phyloP scores from a whole-genome alignment of 1,140 invertebrate species.

The Hyles vespertilio region DNA sequence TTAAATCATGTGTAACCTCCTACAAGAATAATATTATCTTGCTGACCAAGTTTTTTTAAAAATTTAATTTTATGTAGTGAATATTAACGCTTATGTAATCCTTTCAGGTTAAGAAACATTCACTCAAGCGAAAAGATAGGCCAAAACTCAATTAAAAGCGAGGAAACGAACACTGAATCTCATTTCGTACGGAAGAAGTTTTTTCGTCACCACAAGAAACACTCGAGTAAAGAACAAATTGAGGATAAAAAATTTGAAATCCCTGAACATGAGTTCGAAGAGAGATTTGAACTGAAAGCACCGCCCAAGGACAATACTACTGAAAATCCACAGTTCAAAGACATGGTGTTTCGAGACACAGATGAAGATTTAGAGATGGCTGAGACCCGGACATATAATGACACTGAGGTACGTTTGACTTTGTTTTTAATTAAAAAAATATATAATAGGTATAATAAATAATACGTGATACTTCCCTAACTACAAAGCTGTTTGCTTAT shows the following conservation, averaged over 20 bases:
- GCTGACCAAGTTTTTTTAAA: no score
- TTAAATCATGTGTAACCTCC: no score
- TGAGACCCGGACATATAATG: slow-evolving; percentile 48
- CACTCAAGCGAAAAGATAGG: slow-evolving; percentile 43
- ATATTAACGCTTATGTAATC: no score
- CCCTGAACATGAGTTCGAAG: slow-evolving; percentile 77
- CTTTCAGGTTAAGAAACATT: slow-evolving; percentile 55
- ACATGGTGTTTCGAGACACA: slow-evolving; percentile 60
- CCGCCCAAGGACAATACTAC: slow-evolving; percentile 46
- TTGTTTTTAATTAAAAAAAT: neutral
- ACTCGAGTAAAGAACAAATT: slow-evolving; percentile 33
- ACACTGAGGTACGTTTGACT: slow-evolving; percentile 38
- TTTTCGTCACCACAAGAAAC: slow-evolving; percentile 62
- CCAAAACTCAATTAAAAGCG: slow-evolving; percentile 33
- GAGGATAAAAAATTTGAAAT: slow-evolving; percentile 52
- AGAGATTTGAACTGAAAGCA: slow-evolving; percentile 73
- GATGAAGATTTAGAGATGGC: slow-evolving; percentile 53
- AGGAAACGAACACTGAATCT: slow-evolving; percentile 27
- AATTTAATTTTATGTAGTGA: no score
- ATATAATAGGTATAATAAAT: neutral
- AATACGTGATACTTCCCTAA: no score
- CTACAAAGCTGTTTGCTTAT: no score
- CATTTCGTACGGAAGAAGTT: slow-evolving; percentile 44
- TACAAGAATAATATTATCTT: no score
- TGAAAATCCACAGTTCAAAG: slow-evolving; percentile 40